phyloP scores from a whole-genome alignment of 1,140 invertebrate species.

The Drosophila subpulchrella region DNA sequence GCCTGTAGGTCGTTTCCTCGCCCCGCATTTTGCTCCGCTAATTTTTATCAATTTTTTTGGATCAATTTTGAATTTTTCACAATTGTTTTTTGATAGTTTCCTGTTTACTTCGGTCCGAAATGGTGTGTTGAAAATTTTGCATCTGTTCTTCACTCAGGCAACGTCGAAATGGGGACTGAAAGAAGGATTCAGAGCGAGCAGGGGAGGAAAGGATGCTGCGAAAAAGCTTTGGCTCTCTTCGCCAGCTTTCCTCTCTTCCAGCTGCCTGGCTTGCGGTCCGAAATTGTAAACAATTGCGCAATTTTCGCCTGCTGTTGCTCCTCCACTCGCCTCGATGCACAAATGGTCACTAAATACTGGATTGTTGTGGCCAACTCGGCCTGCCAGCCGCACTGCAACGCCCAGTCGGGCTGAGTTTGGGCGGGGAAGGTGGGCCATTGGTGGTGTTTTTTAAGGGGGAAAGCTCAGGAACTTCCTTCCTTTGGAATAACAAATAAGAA shows the following conservation, averaged over 20 bases:
- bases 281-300: conserved; percentile 62
- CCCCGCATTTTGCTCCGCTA: conserved; percentile 60
- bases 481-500: neutral
- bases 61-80: conserved; percentile 32
- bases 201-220: conserved; percentile 47
- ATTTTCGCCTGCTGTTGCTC: conserved; percentile 47
- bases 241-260: conserved; percentile 30
- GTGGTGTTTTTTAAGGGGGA: conserved; percentile 17
- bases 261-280: conserved; percentile 18
- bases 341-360: conserved; percentile 60
- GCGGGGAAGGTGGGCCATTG: neutral
- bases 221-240: conserved; percentile 36
- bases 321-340: conserved; percentile 54
- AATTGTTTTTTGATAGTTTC: conserved; percentile 15
- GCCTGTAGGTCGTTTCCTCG: conserved; percentile 77
- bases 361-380: conserved; percentile 40
- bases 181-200: conserved; percentile 28
- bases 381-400: conserved; percentile 47
- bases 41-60: neutral
- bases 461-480: conserved; percentile 8
- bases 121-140: conserved; percentile 50
- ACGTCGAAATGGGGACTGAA: conserved; percentile 54
- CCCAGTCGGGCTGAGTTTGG: conserved; percentile 20
- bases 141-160: conserved; percentile 51
- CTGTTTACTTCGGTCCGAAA: conserved; percentile 62